Base-by-base conservation (phyloP, 2,113 vertebrate species). In the Charadrius vociferus region DNA sequence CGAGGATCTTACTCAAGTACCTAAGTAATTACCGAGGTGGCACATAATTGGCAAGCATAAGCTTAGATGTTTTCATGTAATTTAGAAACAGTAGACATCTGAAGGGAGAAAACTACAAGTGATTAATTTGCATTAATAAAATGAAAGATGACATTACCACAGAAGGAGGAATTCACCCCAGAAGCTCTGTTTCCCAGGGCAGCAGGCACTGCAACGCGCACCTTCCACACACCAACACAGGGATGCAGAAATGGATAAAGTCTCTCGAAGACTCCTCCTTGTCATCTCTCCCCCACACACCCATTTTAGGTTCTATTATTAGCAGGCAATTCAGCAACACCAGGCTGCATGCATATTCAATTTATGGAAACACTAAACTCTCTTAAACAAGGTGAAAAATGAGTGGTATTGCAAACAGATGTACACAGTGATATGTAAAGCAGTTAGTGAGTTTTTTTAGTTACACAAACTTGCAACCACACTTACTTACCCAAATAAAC, bases 201-300 rank as follows among this genome's bases (percentile, higher is more conserved):
- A 4, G 68, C 59, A 74, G 34, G 26, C 29, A 29, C 45, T 10
- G 32, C 0, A 0, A 50, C 7, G 2, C 1, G 1, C 29, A 50
- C 47, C 39, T 56, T 94, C 49, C 41, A 41, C 32, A 39, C 6
- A 41, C 16, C 43, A 62, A 36, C 3, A 3, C 0, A 0, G 14
- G 50, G 65, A 58, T 30, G 34, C n/a, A 90, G 79, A 91, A 71
- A 13, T 15, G 26, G 9, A 26, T 41, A 36, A 84, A 3, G 18
- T 30, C 63, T 80, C 55, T 14, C 45, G 22, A 43, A 81, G 52
- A 17, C 39, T 24, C 23, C 19, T 81, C 37, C 32, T 67, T 55
- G 24, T 59, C 72, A 86, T 43, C 52, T 49, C 78, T 49, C 10
- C 12, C 34, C 1, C 49, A 17, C 9, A 34, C 34, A 15, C 12